Evolutionary conservation across 2,888 invertebrate genomes (phyloP).

Genomic region (Morpho deidamia): DNA sequence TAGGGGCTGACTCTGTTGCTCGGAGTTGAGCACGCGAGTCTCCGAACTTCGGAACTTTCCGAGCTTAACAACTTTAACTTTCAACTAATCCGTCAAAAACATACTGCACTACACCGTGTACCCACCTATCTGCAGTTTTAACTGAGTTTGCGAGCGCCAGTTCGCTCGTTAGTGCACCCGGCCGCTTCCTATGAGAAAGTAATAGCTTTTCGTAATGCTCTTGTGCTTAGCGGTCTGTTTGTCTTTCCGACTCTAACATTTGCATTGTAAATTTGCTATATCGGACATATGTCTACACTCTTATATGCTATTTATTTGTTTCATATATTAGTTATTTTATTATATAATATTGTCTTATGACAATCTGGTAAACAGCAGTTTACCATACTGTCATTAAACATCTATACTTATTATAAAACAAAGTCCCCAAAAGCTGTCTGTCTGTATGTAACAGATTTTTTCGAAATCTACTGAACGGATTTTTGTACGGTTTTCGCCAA

Average conservation of each 20-base stretch:
- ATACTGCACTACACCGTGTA: conserved; percentile 37
- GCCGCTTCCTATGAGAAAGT: conserved; percentile 17
- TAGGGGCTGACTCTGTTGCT: conserved; percentile 12
- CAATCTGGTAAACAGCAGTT: too few species aligned
- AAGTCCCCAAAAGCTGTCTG: too few species aligned
- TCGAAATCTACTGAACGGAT: too few species aligned
- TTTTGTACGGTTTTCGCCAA: too few species aligned
- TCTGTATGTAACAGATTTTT: too few species aligned
- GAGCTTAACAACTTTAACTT: conserved; percentile 12
- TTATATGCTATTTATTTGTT: too few species aligned
- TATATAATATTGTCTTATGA: too few species aligned
- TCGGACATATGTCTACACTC: too few species aligned
- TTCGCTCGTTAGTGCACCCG: conserved; percentile 20
- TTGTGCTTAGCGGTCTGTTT: background rate
- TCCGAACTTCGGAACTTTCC: conserved; percentile 17
- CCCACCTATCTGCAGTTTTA: conserved; percentile 31
- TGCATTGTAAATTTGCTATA: too few species aligned
- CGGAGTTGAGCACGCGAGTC: conserved; percentile 16
- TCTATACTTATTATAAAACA: too few species aligned
- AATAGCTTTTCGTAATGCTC: conserved; percentile 17
- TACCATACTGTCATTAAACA: too few species aligned
- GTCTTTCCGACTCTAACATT: background rate
- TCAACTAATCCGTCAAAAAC: conserved; percentile 60
- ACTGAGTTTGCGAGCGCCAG: conserved; percentile 25
- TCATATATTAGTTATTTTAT: too few species aligned